Base-by-base conservation (phyloP, 2,113 vertebrate genomes). In the Equus przewalskii region DNA sequence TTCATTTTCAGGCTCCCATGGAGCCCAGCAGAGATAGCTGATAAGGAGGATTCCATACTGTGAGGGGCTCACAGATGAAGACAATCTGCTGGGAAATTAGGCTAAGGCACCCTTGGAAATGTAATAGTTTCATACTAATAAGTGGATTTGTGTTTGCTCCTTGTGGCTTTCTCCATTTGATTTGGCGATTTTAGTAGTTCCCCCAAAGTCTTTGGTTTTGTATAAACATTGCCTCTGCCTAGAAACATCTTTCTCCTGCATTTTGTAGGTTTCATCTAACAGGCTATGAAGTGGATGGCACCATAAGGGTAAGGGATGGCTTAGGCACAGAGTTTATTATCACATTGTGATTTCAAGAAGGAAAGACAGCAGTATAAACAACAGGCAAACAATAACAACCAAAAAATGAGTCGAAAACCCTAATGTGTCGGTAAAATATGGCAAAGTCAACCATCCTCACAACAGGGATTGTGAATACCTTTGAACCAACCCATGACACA, bases 31-130 rank as follows among this genome's bases (percentile, higher is more conserved):
- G 96, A 96, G 54, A 95, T 1, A 75, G 78, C 72, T 89, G 97
- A 96, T 81, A 92, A 96, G 91, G 88, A 97, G 76, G 58, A 89
- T 84, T 92, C 89, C 92, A 49, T 70, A 97, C 94, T 96, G 98
- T 56, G 81, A 97, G 84, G 76, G 76, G 21, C 78, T 96, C 84
- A 79, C n/a, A 70, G 82, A 93, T n/a, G 19, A 94, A 85, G 87
- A 69, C 51, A 82, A 44, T 96, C 80, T 96, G 90, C 87, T 67
- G 76, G 81, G 93, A 97, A 95, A 96, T 97, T 96, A 97, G 84
- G n/a, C 84, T 89, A 95, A 95, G 56, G 62, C 26, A 1, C 44
- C 84, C 91, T 93, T 96, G 89, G 92, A 97, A 96, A 96, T 67
- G 82, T 69, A 93, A 95, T 75, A 87, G 91, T 97, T 41, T 97